Evolutionary conservation across 2,888 invertebrate genomes (phyloP), one percentile per base, ranked within the genome.

Genomic region (Andrena dorsata): DNA sequence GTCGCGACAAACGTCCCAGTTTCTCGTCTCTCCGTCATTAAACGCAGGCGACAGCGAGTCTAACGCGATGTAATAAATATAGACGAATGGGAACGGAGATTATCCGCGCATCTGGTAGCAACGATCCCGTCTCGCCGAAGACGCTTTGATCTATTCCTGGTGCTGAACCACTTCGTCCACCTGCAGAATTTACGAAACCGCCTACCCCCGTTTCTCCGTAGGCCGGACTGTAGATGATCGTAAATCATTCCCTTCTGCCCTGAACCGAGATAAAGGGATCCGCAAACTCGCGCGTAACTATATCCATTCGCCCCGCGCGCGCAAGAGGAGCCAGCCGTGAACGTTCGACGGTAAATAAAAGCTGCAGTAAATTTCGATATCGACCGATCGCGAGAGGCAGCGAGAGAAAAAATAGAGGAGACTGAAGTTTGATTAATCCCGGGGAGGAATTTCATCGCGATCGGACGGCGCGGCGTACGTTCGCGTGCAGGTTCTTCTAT

Each of bases 121-220:
- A 75, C 80, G 80, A 82, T 81, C 74, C 72, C 75, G 76, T 73
- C 73, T 58, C 56, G 75, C 72, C 56, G 70, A 64, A 58, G 79
- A 80, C 51, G 88, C 90, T 90, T 90, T 90, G 90, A 90, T 90
- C 90, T 90, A 90, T 90, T 90, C 85, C 85, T 76, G 83, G 82
- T 75, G 69, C 68, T 75, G 65, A 47, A 63, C 66, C 75, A 35
- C 70, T 71, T 78, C 30, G 76, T 86, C 90, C 86, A 90, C 88
- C 88, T 89, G 90, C 90, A 86, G 77, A 89, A 86, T 86, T 82
- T 83, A 83, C 75, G 82, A 76, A 84, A 86, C 76, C 83, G 76
- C 41, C 41, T 41, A 10, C 66, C 64, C 63, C 77, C 72, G 68
- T 63, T 71, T 71, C 84, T 73, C 65, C 81, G 86, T 76, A 63